Evolutionary conservation across 2,888 invertebrate genomes (phyloP), one percentile per base, ranked within the genome.

Genomic region (Osmoderma eremita): DNA sequence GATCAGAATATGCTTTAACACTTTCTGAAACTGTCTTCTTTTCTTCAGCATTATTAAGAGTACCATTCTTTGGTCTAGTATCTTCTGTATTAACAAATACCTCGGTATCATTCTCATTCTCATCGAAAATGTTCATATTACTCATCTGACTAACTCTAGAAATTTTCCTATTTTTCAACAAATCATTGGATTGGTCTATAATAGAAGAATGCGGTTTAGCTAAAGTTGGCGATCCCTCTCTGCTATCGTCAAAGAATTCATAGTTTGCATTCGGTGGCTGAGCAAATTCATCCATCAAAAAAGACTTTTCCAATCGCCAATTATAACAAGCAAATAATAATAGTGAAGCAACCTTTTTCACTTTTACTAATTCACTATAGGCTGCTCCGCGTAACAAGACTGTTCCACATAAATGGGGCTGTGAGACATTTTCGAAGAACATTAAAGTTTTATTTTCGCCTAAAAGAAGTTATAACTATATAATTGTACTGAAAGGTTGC

Each of bases 371-470:
- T 78, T 97, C 95, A n/a, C 83, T 79, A 64, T 86, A 81, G 0
- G 87, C 84, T 0, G 87, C 88, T 0, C 97, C 97, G n/a, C 95
- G 87, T 1, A 98, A 82, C 2, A 97, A 81, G 48, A 98, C 90
- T 15, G 97, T 94, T 72, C 94, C 94, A 0, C 95, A 96, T 1
- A 95, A 85, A 75, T 93, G 89, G 0, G 91, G 87, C 76, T 90
- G 89, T 0, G 92, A 90, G 73, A 97, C 92, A 4, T 96, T 95
- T 81, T 97, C 97, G 74, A 98, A 91, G 73, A 93, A 92, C 94
- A 98, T 94, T 30, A 98, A 82, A 0, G 95, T 95, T 84, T 98
- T 98, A 20, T 84, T 83, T 0, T 86, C 83, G 75, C 87, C 89
- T 90, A 79, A 39, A 78, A 78, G 54, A 65, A 72, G 30, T 30